Evolutionary conservation across 1,140 invertebrate species (phyloP), one percentile per base, ranked within the genome.

Genomic region (Neodiprion virginianus): DNA sequence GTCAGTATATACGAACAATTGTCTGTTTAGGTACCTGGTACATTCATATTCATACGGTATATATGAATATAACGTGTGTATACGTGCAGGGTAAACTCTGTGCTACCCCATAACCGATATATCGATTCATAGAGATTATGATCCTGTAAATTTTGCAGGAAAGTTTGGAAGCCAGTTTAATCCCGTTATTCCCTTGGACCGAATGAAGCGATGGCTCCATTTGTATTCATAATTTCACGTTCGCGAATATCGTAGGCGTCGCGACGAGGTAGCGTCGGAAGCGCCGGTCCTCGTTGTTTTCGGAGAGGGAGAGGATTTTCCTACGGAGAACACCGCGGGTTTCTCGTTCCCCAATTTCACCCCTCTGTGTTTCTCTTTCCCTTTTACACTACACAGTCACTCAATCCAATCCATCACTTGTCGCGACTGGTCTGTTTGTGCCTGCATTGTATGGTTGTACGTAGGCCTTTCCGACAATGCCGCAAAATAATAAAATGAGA

Each of bases 181-280:
- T 61, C 53, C 53, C 53, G 53, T 61, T 61, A 61, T 61, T 61
- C 53, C 53, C 53, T 61, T 12, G 53, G 53, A 61, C 11, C 53
- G n/a, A 61, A 61, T 61, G 8, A 61, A 61, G 53, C 53, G 53
- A 61, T 61, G 53, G 53, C 53, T 61, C 53, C 53, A 61, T 61
- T 61, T 61, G 53, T 61, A 61, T 61, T 61, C 53, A 61, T 61
- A 61, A 61, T 61, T 61, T 61, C 53, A 61, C 53, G 53, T 17
- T 14, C 53, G 53, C 11, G 53, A 14, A 40, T 40, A 40, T 61
- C 53, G 5, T 5, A 0, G n/a, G 53, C n/a, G 53, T 61, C 53
- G 53, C n/a, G 53, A 61, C 11, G 11, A 2, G 53, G 53, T 11
- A 11, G 53, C n/a, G 4, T 61, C 53, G 53, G 53, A 14, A 61